These are phyloP conservation scores for Chorisops tibialis DNA, from an alignment of 2,888 invertebrate genomes.

Conservation along the genomic window DNA sequence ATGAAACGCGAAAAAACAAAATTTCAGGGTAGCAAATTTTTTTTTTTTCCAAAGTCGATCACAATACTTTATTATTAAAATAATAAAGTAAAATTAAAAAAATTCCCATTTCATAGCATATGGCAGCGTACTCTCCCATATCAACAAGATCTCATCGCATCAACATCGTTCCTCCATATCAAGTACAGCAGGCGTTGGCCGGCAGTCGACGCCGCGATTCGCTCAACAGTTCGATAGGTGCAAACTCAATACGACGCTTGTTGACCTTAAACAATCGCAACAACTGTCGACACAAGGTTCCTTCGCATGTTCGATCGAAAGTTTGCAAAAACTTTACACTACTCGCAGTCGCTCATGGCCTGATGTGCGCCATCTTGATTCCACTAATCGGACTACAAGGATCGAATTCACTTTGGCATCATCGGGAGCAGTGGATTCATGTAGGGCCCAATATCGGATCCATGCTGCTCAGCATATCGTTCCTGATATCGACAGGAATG, in stretches of 20 bases:
- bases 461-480: constrained; percentile 61
- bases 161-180: constrained; percentile 50
- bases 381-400: constrained; percentile 49
- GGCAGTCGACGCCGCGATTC: constrained; percentile 62
- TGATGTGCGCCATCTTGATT: constrained; percentile 45
- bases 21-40: too few relatives aligned
- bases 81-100: too few relatives aligned
- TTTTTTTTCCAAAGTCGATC: too few relatives aligned
- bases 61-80: too few relatives aligned
- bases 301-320: constrained; percentile 47
- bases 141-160: constrained; percentile 57
- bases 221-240: constrained; percentile 69
- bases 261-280: constrained; percentile 60
- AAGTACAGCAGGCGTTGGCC: constrained; percentile 48
- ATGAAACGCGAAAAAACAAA: too few relatives aligned
- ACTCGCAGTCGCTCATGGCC: constrained; percentile 46
- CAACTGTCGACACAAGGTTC: constrained; percentile 49
- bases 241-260: constrained; percentile 71
- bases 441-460: constrained; percentile 57
- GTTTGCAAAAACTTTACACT: constrained; percentile 47
- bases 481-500: constrained; percentile 60
- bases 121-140: constrained; percentile 60
- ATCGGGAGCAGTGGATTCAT: constrained; percentile 49
- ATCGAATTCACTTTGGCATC: constrained; percentile 52
- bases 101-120: constrained; percentile 45